Conservation (phyloP, 1,140 invertebrate species). For the Microplitis demolitor region DNA sequence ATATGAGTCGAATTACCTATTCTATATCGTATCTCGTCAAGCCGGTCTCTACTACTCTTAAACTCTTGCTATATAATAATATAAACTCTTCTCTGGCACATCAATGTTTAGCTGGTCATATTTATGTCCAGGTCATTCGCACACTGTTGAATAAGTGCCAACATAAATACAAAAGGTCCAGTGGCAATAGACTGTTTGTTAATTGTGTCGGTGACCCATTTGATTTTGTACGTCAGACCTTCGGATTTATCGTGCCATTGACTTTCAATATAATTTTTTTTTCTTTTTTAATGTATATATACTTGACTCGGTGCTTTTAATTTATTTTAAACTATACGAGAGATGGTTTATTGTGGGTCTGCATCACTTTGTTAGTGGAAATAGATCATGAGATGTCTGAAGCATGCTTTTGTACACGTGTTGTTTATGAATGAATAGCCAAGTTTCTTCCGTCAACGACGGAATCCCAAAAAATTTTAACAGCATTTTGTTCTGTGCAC, state of each 20-base stretch:
- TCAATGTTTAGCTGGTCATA: neutral
- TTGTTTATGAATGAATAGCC: neutral
- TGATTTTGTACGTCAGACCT: neutral
- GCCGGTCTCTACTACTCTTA: neutral
- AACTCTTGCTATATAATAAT: too few species aligned
- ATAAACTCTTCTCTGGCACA: too few species aligned
- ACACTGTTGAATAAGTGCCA: neutral
- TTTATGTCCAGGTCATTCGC: neutral
- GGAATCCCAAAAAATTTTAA: too few species aligned
- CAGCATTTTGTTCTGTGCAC: too few species aligned
- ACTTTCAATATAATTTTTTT: neutral
- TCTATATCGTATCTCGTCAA: constrained; percentile 8
- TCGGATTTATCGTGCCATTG: constrained; percentile 15
- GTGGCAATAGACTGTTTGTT: neutral
- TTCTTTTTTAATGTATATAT: neutral
- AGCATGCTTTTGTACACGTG: neutral
- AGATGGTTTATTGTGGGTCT: neutral
- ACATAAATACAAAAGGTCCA: neutral
- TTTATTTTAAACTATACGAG: neutral
- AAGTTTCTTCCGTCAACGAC: too few species aligned
- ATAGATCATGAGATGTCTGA: neutral
- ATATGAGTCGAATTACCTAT: constrained; percentile 29
- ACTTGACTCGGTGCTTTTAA: neutral
- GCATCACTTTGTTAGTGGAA: neutral
- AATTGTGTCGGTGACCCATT: constrained; percentile 1